Conservation (phyloP, 2,888 invertebrate species). For the Cylloceria caligata region DNA sequence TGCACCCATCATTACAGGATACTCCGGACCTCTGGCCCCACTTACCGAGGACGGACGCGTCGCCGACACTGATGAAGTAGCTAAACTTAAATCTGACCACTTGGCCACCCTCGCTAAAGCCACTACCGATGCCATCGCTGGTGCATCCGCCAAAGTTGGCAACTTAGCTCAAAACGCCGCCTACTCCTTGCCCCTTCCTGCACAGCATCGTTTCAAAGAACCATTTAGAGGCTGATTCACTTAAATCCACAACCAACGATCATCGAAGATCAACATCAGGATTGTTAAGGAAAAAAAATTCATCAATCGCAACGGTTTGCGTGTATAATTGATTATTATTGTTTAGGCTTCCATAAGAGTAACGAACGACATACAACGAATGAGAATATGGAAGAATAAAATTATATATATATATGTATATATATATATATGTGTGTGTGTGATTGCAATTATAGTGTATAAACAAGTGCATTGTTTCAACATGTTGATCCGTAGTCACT, state of each 20-base stretch:
- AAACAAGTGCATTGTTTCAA: too few relatives aligned
- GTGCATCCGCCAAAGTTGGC: background rate
- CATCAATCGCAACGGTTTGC: too few relatives aligned
- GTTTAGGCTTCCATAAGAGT: background rate
- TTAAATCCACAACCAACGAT: too few relatives aligned
- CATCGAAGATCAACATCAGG: background rate
- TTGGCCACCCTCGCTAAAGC: conserved; percentile 29
- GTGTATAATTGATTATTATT: conserved; percentile 11
- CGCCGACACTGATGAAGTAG: conserved; percentile 25
- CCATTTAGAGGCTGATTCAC: background rate
- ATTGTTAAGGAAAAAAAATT: background rate
- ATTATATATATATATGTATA: background rate
- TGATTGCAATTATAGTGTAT: too few relatives aligned
- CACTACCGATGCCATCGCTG: conserved; percentile 24
- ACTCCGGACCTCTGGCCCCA: background rate
- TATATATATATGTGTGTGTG: too few relatives aligned
- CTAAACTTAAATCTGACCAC: background rate
- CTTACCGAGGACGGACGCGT: background rate
- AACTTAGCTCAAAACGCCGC: background rate
- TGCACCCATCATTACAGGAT: background rate
- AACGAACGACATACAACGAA: background rate
- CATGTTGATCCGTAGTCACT: too few relatives aligned
- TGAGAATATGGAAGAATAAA: background rate
- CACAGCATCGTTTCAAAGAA: background rate
- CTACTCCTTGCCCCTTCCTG: background rate